These are phyloP conservation scores for Silurus glanis DNA, from an alignment of 2,113 vertebrate genomes.

Conservation along the genomic window DNA sequence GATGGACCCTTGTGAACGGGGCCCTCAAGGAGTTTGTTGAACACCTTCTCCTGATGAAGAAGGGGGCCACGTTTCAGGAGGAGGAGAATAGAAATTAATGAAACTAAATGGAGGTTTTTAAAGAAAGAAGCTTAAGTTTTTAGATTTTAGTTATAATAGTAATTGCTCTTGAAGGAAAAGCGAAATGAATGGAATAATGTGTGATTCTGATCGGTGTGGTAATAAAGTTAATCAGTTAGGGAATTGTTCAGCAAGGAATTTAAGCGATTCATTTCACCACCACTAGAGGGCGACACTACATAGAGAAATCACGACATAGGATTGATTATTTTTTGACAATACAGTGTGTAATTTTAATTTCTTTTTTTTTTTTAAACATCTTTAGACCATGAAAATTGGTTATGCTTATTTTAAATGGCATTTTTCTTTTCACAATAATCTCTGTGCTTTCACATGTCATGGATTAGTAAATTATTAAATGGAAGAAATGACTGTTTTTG, in stretches of 20 bases:
- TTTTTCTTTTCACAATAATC: background rate
- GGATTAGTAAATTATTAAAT: background rate
- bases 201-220: too few species aligned
- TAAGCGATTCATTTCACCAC: too few species aligned
- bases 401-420: background rate
- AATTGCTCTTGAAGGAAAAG: too few species aligned
- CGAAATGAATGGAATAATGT: background rate
- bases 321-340: background rate
- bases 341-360: background rate
- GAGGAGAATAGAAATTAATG: constrained; percentile 30
- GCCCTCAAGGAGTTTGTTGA: constrained; percentile 86
- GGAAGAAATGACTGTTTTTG: background rate
- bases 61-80: constrained; percentile 68
- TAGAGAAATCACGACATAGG: background rate
- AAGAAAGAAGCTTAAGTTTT: too few species aligned
- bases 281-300: constrained; percentile 36
- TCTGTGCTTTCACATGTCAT: background rate
- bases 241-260: too few species aligned
- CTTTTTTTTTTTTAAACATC: too few species aligned
- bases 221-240: too few species aligned
- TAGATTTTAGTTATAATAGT: too few species aligned
- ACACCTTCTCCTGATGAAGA: constrained; percentile 78
- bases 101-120: background rate
- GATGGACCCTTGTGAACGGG: too few species aligned
- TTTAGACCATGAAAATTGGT: background rate